Percentiles rank a stretch among this genome's conserved stretches.
Conservation (phyloP, 1,140 invertebrate genomes). For the Drosophila orosa region DNA sequence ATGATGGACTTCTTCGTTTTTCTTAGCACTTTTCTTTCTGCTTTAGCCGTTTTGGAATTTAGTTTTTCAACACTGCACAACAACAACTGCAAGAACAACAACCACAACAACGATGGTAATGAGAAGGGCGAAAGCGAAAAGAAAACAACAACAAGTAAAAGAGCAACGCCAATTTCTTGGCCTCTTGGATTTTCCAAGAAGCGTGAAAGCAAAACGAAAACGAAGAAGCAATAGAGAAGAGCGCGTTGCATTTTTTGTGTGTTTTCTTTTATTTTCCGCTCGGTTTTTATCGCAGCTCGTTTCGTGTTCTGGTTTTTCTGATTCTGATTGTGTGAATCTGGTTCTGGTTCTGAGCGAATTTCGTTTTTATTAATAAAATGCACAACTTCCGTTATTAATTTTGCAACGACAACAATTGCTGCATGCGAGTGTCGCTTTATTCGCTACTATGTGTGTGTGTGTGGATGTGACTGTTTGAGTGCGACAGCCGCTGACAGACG, state of each 20-base stretch:
- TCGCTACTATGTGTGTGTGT: background rate
- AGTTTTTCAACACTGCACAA: constrained; percentile 52
- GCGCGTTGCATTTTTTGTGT: constrained; percentile 41
- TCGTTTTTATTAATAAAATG: constrained; percentile 84
- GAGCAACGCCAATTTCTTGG: background rate
- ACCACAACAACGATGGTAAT: constrained; percentile 2
- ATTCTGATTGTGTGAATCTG: constrained; percentile 50
- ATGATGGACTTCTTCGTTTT: constrained; percentile 9
- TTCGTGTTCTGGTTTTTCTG: constrained; percentile 54
- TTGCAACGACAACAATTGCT: constrained; percentile 76
- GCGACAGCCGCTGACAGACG: constrained; percentile 51
- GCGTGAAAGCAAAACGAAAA: constrained; percentile 30
- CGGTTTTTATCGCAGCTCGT: constrained; percentile 9
- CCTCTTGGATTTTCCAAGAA: constrained; percentile 42
- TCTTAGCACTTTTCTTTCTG: constrained; percentile 21
- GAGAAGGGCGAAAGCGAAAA: constrained; percentile 3
- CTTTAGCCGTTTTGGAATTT: constrained; percentile 58
- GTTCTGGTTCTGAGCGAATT: constrained; percentile 53
- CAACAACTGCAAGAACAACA: constrained; percentile 33
- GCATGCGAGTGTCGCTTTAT: constrained; percentile 23
- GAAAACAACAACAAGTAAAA: constrained; percentile 8
- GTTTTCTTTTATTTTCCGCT: constrained; percentile 25
- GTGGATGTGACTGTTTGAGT: constrained; percentile 3
- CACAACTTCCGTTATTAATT: constrained; percentile 84
- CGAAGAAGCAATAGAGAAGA: constrained; percentile 13